Percentiles rank a stretch among this genome's conserved stretches.
These are phyloP conservation scores for Phlogophora meticulosa DNA, from an alignment of 2,888 invertebrate species.

Conservation along the genomic window DNA sequence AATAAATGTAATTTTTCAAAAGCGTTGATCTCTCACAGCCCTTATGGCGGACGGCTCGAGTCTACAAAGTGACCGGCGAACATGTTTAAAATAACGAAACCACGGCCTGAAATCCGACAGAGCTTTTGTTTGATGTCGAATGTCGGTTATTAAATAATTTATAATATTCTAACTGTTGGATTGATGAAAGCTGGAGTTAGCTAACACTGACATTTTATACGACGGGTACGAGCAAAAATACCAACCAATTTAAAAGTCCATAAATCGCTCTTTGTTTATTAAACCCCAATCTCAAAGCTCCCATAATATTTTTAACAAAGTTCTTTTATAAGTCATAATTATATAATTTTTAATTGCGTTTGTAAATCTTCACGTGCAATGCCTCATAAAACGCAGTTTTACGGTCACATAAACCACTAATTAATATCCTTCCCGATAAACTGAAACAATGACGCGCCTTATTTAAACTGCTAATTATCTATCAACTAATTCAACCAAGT, in stretches of 20 bases:
- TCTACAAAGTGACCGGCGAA: conserved; percentile 67
- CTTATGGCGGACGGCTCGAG: conserved; percentile 62
- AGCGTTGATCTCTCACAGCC: conserved; percentile 66
- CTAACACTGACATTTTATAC: not conserved
- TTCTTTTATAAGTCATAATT: conserved; percentile 24
- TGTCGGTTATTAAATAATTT: conserved; percentile 34
- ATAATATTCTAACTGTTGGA: conserved; percentile 17
- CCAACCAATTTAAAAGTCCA: not conserved
- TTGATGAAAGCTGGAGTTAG: conserved; percentile 9
- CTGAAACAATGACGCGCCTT: conserved; percentile 56
- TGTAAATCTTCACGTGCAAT: conserved; percentile 45
- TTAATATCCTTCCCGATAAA: conserved; percentile 52
- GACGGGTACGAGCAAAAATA: not conserved
- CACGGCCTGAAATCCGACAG: conserved; percentile 37
- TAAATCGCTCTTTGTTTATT: conserved; percentile 12
- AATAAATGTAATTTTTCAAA: conserved; percentile 83
- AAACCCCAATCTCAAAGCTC: conserved; percentile 5
- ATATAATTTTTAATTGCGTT: conserved; percentile 23
- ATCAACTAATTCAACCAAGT: conserved; percentile 72
- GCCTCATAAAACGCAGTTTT: conserved; percentile 44
- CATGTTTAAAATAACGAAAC: conserved; percentile 64
- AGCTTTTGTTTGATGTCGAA: conserved; percentile 52
- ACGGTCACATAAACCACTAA: conserved; percentile 43
- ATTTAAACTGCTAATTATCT: conserved; percentile 68
- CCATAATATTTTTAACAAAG: conserved; percentile 2